phyloP scores from a whole-genome alignment of 2,113 vertebrate genomes.

The Thinocorus orbignyianus region DNA sequence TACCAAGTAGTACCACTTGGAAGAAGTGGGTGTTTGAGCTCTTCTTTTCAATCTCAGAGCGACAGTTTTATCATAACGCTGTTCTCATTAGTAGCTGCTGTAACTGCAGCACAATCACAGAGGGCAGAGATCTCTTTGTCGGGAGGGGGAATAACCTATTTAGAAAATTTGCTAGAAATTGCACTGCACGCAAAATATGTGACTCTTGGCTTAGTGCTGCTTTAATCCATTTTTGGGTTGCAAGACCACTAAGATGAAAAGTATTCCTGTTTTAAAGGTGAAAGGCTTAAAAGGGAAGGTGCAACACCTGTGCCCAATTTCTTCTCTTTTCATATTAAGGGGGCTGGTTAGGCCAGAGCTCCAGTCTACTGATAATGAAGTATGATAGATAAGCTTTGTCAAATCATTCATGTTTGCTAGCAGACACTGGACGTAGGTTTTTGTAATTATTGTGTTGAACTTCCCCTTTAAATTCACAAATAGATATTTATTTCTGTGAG shows the following conservation, averaged over 20 bases:
- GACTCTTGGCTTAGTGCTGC: neutral
- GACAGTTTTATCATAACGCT: neutral
- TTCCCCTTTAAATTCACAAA: constrained; percentile 1
- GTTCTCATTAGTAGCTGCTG: neutral
- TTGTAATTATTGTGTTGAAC: neutral
- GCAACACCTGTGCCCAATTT: neutral
- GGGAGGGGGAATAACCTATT: neutral
- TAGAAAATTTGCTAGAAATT: neutral
- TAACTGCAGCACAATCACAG: neutral
- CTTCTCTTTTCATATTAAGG: neutral
- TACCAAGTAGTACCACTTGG: neutral
- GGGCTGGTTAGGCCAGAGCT: neutral
- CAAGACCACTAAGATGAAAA: neutral
- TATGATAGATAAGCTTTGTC: neutral
- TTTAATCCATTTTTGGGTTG: neutral
- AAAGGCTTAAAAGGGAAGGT: neutral
- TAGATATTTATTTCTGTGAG: neutral
- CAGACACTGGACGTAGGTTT: neutral
- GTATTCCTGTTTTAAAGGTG: neutral
- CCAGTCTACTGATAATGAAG: neutral
- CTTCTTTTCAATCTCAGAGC: neutral
- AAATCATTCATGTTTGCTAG: neutral
- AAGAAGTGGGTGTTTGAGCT: neutral
- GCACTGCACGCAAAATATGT: neutral
- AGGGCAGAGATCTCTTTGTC: neutral